Evolutionary conservation across 2,888 invertebrate genomes (phyloP), one percentile per base, ranked within the genome.

Genomic region (Zygothrica quintamaculata): DNA sequence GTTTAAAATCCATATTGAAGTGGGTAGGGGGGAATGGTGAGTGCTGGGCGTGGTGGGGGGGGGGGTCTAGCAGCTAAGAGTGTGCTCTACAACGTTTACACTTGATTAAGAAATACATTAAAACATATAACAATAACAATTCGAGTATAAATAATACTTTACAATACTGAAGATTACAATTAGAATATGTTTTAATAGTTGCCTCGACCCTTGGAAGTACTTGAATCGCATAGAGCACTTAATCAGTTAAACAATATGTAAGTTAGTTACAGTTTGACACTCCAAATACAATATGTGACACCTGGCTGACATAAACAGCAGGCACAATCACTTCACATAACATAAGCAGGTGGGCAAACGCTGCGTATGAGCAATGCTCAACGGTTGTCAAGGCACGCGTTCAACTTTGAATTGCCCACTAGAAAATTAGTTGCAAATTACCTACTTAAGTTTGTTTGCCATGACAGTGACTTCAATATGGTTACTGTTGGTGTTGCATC

Each of bases 361-460:
- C 48, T 57, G 76, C 73, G 58, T 77, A 77, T 76, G 77, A 65
- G 73, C 77, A 75, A 69, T 76, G 39, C 9, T 58, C 40, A 43
- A 44, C 47, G 58, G 29, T 16, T 64, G 59, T 59, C 55, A 71
- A 61, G 59, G 60, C 18, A 61, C 48, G 62, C 74, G 57, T 66
- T 66, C 51, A 65, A 68, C 52, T 72, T n/a, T 75, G 62, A 74
- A 64, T 64, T 75, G 66, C 40, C 62, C 81, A 80, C 81, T 86
- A 73, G 77, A 77, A 73, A 86, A 82, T 82, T 82, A 82, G 87
- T 82, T 82, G 81, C 81, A 82, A 86, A 86, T 82, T 82, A 86
- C 84, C 81, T 86, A 77, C 81, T 86, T 82, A 82, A 86, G 81
- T 80, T 65, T 80, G 81, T 84, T 81, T 84, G 81, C 65, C 55